phyloP scores from a whole-genome alignment of 2,888 invertebrate genomes.

The Agrenia bidenticulata region DNA sequence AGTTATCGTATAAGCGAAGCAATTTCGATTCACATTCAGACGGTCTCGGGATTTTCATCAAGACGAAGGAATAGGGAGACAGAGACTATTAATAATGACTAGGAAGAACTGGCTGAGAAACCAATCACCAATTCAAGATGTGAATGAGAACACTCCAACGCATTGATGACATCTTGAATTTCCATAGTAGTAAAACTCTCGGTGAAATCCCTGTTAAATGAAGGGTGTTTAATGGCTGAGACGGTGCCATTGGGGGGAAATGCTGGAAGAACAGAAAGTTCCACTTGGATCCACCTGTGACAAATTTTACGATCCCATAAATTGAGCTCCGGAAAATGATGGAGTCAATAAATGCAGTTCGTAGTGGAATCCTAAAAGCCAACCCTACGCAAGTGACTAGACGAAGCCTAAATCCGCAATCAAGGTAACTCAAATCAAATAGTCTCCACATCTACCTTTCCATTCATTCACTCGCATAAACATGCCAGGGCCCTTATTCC shows the following conservation, averaged over 20 bases:
- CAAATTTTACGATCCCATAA: conserved; percentile 49
- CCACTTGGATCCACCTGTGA: conserved; percentile 44
- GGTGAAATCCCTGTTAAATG: conserved; percentile 16
- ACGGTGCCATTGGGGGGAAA: neutral
- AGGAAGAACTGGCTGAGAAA: too few species aligned
- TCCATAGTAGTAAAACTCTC: conserved; percentile 16
- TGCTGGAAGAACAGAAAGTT: conserved; percentile 11
- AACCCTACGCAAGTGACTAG: neutral
- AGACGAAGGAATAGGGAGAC: too few species aligned
- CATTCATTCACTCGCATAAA: too few species aligned
- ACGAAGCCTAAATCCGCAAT: neutral
- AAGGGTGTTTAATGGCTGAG: conserved; percentile 25
- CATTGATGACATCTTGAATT: conserved; percentile 23
- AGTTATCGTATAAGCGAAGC: too few species aligned
- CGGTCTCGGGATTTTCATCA: too few species aligned
- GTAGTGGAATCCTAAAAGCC: neutral
- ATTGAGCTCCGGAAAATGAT: conserved; percentile 33
- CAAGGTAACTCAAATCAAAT: conserved; percentile 14
- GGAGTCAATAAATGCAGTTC: conserved; percentile 23
- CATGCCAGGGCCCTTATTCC: too few species aligned
- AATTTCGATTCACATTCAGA: too few species aligned
- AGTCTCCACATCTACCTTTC: neutral
- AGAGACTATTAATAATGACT: too few species aligned
- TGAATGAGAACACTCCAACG: too few species aligned
- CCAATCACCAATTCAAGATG: too few species aligned